Evolutionary conservation across 2,888 invertebrate species (phyloP).

Genomic region (Phrixothrix hirtus): DNA sequence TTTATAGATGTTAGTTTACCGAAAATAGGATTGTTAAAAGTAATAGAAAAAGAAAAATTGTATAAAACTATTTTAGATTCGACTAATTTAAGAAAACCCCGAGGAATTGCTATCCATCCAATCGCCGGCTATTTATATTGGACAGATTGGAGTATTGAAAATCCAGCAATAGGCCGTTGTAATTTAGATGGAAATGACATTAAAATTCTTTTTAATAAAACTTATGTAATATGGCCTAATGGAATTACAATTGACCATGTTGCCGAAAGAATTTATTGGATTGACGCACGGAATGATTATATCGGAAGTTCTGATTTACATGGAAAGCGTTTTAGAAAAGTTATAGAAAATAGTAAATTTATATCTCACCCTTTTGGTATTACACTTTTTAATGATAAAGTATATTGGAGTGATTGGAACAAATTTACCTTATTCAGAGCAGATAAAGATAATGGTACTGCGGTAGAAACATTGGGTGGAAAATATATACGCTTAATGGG

Average conservation of each 20-base stretch:
- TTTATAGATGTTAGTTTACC: not conserved
- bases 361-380: constrained; percentile 85
- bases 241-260: constrained; percentile 81
- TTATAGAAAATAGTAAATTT: constrained; percentile 63
- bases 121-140: constrained; percentile 79
- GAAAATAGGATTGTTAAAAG: not conserved
- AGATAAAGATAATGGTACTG: constrained; percentile 74
- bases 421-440: constrained; percentile 76
- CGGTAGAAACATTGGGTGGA: constrained; percentile 58
- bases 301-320: constrained; percentile 77
- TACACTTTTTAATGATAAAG: constrained; percentile 78
- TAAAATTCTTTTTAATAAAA: constrained; percentile 65
- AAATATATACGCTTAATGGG: constrained; percentile 78
- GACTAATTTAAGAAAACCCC: constrained; percentile 62
- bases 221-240: constrained; percentile 81
- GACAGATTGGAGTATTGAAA: constrained; percentile 82
- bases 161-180: constrained; percentile 77
- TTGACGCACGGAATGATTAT: constrained; percentile 80
- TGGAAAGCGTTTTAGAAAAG: constrained; percentile 68
- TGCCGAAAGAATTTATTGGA: constrained; percentile 82
- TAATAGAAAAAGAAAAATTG: constrained; percentile 59
- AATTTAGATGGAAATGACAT: constrained; percentile 77
- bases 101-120: constrained; percentile 84
- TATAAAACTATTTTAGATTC: constrained; percentile 68
- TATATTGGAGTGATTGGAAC: constrained; percentile 92